A percentile compares a stretch with the other conserved stretches of the same genome.
These are phyloP conservation scores for Chlorodrepanis virens DNA, from an alignment of 2,113 vertebrate species.

Conservation along the genomic window DNA sequence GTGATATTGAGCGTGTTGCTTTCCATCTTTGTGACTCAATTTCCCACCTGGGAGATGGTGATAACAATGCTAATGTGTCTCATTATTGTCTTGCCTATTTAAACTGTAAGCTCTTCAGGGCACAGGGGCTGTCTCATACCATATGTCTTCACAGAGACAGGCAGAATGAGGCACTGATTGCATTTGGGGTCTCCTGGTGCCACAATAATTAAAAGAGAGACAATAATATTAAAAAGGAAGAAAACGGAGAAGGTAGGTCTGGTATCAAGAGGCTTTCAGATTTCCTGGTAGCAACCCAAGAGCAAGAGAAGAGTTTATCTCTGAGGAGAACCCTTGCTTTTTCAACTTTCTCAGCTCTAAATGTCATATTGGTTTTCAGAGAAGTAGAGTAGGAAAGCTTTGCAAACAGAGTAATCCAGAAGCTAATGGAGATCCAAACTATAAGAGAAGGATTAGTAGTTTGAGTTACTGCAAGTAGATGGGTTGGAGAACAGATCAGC, in stretches of 20 bases:
- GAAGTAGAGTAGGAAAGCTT: background rate
- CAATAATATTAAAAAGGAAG: slow-evolving; percentile 55
- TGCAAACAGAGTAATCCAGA: background rate
- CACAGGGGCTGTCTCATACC: slow-evolving; percentile 53
- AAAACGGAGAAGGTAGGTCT: slow-evolving; percentile 32
- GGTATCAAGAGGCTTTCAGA: slow-evolving; percentile 3
- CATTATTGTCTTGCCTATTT: slow-evolving; percentile 63
- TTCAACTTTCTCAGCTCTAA: slow-evolving; percentile 21
- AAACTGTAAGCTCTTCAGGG: slow-evolving; percentile 60
- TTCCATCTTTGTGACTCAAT: slow-evolving; percentile 45
- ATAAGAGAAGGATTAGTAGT: background rate
- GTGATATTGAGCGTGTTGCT: slow-evolving; percentile 16
- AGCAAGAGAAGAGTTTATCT: background rate
- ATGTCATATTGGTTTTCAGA: background rate
- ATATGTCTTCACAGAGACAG: slow-evolving; percentile 59
- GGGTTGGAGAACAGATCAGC: background rate
- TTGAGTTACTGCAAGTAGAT: background rate
- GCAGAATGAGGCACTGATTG: slow-evolving; percentile 58
- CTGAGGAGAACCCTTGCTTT: background rate
- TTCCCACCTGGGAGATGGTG: slow-evolving; percentile 36
- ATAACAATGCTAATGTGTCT: slow-evolving; percentile 57
- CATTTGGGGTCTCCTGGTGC: slow-evolving; percentile 57
- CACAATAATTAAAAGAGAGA: slow-evolving; percentile 63
- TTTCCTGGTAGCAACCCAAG: slow-evolving; percentile 33
- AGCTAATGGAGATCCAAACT: background rate